These are phyloP conservation scores for Erebia ligea DNA, from an alignment of 2,888 invertebrate species.

Conservation along the genomic window DNA sequence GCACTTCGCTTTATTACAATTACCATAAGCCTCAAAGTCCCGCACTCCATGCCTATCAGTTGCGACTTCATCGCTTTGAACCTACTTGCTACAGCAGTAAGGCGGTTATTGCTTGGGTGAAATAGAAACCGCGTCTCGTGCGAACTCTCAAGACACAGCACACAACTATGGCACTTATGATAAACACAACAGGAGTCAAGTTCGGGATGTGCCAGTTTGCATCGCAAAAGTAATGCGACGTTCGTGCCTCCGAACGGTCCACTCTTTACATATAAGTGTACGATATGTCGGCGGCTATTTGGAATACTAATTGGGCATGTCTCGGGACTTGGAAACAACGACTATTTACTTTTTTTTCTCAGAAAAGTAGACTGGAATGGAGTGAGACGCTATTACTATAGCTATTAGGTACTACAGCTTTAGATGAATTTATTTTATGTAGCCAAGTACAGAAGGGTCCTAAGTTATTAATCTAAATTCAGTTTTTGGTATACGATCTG, in stretches of 20 bases:
- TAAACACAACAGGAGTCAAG: slow-evolving; percentile 68
- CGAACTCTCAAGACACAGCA: slow-evolving; percentile 61
- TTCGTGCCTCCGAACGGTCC: slow-evolving; percentile 78
- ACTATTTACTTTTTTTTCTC: slow-evolving; percentile 56
- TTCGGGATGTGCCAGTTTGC: slow-evolving; percentile 49
- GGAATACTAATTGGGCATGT: slow-evolving; percentile 80
- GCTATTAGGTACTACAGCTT: background rate
- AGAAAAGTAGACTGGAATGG: slow-evolving; percentile 1
- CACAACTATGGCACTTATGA: slow-evolving; percentile 71
- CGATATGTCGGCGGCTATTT: slow-evolving; percentile 80
- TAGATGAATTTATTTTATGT: background rate
- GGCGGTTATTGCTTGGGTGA: slow-evolving; percentile 81
- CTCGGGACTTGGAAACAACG: slow-evolving; percentile 63
- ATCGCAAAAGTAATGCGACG: slow-evolving; percentile 64
- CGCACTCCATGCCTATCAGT: slow-evolving; percentile 72
- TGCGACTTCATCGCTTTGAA: slow-evolving; percentile 80
- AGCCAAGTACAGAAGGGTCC: background rate
- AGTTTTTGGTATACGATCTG: slow-evolving; percentile 25
- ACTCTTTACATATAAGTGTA: slow-evolving; percentile 82
- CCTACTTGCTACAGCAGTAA: slow-evolving; percentile 77
- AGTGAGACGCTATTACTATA: background rate
- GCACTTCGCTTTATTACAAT: slow-evolving; percentile 84
- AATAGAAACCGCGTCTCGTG: slow-evolving; percentile 77
- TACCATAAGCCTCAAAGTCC: slow-evolving; percentile 84
- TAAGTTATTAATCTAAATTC: background rate